Evolutionary conservation across 1,140 invertebrate species (phyloP), one percentile per base, ranked within the genome.

Genomic region (Drosophila yakuba): DNA sequence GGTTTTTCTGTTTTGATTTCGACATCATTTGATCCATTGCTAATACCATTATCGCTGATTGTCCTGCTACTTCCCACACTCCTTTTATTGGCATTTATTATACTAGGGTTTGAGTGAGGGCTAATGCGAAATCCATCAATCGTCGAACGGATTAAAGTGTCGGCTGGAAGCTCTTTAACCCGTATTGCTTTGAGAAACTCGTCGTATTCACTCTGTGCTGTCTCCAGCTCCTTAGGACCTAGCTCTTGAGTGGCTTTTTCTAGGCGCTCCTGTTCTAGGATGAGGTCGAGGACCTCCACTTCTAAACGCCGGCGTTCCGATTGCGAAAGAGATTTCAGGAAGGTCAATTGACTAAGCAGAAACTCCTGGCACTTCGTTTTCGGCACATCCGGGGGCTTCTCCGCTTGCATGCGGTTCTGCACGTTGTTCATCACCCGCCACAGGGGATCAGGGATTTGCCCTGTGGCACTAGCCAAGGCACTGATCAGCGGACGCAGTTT

Each of bases 141-240:
- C 2, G 28, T 2, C 28, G 69, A 32, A 3, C 38, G 44, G n/a
- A 43, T 2, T 2, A 60, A 14, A 0, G 14, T 39, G 11, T 61
- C 20, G 0, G 44, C 0, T 2, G 56, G 58, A 10, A 85, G 44
- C 20, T 85, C 81, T 28, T 78, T 85, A 0, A 86, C 57, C 8
- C 68, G 44, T 25, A 91, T 83, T 1, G 59, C 3, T 11, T 54
- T 43, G 0, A 91, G 32, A 6, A 91, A 88, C 0, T 77, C 32
- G 0, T 79, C 54, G 51, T 69, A 88, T 23, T 91, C 85, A 8
- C 5, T 39, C 6, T 69, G 20, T 0, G 67, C 75, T 0, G 5
- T 7, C 5, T 52, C 2, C 14, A 25, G 28, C 0, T 32, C 35
- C 5, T 35, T 38, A 11, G n/a, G 8, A 4, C 32, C 36, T 2